phyloP scores from a whole-genome alignment of 2,888 invertebrate species.

The Ectemnius cavifrons region DNA sequence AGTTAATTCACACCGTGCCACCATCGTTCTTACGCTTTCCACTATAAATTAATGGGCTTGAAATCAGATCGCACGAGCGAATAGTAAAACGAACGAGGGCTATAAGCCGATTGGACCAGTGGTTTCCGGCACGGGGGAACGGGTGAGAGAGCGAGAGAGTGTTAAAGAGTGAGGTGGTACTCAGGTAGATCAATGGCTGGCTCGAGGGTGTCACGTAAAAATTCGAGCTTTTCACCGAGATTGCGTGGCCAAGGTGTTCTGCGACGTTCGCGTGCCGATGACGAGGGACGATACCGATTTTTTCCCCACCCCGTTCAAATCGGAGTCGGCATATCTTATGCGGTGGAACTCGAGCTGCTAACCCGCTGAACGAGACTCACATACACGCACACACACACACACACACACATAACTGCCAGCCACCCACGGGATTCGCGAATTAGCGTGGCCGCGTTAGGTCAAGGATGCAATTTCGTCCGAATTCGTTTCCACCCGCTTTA shows the following conservation, averaged over 20 bases:
- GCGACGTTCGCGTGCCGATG: slow-evolving; percentile 59
- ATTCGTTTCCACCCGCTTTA: slow-evolving; percentile 53
- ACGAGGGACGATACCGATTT: slow-evolving; percentile 60
- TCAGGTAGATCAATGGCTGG: no score
- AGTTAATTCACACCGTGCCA: no score
- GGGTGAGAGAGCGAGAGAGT: no score
- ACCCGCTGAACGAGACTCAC: slow-evolving; percentile 59
- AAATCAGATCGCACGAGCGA: no score
- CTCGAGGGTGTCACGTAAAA: slow-evolving; percentile 23
- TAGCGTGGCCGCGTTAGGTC: slow-evolving; percentile 61
- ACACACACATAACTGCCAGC: slow-evolving; percentile 50
- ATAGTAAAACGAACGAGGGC: no score
- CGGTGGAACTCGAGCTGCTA: slow-evolving; percentile 40
- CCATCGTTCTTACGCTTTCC: no score
- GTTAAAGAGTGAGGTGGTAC: no score
- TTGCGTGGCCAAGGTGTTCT: slow-evolving; percentile 43
- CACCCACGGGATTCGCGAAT: slow-evolving; percentile 46
- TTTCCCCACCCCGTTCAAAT: slow-evolving; percentile 44
- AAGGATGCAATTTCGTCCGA: slow-evolving; percentile 67
- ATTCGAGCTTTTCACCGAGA: slow-evolving; percentile 42
- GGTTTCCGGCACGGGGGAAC: no score
- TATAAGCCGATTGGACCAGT: no score
- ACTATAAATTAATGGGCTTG: no score
- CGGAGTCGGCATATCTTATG: slow-evolving; percentile 18
- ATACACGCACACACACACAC: slow-evolving; percentile 53